These are phyloP conservation scores for Unio delphinus DNA, from an alignment of 2,888 invertebrate species.

Conservation along the genomic window DNA sequence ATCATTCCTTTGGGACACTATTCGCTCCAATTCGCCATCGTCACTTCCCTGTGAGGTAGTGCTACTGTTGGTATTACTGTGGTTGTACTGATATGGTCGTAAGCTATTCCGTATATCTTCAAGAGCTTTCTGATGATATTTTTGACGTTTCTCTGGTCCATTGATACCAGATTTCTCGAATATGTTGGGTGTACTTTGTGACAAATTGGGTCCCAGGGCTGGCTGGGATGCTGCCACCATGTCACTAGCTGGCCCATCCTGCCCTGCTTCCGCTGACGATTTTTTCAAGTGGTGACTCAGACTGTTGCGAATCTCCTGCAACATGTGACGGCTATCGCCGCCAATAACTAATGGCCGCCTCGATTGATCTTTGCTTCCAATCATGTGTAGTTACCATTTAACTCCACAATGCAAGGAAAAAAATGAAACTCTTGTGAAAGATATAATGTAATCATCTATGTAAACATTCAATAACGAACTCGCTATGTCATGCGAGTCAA, in stretches of 20 bases:
- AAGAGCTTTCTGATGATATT: conserved; percentile 89
- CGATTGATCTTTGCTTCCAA: conserved; percentile 31
- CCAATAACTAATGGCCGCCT: conserved; percentile 52
- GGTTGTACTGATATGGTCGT: conserved; percentile 77
- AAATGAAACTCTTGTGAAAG: not conserved
- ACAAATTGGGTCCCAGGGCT: conserved; percentile 23
- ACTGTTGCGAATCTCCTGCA: conserved; percentile 60
- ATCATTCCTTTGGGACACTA: too few relatives aligned
- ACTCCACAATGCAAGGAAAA: not conserved
- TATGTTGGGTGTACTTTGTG: conserved; percentile 44
- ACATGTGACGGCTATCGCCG: conserved; percentile 61
- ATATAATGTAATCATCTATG: not conserved
- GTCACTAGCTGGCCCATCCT: conserved; percentile 11
- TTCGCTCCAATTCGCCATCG: conserved; percentile 18
- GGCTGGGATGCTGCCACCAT: conserved; percentile 11
- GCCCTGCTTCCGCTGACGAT: conserved; percentile 13
- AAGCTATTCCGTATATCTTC: conserved; percentile 88
- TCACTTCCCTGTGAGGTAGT: conserved; percentile 20
- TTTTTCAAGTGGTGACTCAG: conserved; percentile 54
- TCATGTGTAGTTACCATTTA: conserved; percentile 27
- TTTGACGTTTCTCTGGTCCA: conserved; percentile 32
- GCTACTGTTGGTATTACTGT: conserved; percentile 19
- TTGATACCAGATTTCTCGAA: conserved; percentile 28
- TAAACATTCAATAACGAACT: too few relatives aligned
- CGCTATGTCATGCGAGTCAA: too few relatives aligned